These are phyloP conservation scores for Trachelus tabidus DNA, from an alignment of 2,888 invertebrate species.

Conservation along the genomic window DNA sequence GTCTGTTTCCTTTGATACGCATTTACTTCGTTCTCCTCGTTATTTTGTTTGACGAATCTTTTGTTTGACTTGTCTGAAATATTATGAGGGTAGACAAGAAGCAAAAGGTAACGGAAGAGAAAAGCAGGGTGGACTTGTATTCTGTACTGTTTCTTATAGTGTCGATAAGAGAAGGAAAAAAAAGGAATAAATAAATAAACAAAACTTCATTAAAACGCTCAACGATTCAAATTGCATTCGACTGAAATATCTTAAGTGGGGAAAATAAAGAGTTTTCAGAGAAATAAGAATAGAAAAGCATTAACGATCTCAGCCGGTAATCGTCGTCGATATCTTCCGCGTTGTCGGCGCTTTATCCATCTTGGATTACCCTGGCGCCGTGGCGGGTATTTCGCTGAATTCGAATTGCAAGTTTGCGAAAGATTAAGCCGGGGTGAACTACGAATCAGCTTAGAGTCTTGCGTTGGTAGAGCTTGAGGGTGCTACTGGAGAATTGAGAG, in stretches of 20 bases:
- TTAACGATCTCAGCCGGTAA: conserved; percentile 1
- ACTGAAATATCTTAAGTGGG: not conserved
- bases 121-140: not conserved
- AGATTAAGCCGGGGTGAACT: conserved; percentile 46
- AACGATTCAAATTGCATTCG: not conserved
- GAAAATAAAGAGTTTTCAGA: not conserved
- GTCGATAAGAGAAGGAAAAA: not conserved
- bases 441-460: conserved; percentile 43
- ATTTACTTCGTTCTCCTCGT: conserved; percentile 11
- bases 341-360: conserved; percentile 3
- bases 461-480: conserved; percentile 23
- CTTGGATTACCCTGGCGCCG: conserved; percentile 6
- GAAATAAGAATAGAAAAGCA: not conserved
- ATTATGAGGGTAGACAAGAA: conserved; percentile 30
- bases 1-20: conserved; percentile 35
- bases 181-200: not conserved
- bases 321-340: not conserved
- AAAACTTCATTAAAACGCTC: not conserved
- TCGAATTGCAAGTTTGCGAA: conserved; percentile 39
- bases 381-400: conserved; percentile 6
- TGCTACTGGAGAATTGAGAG: conserved; percentile 25
- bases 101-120: not conserved
- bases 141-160: not conserved
- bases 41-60: conserved; percentile 21
- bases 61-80: conserved; percentile 36